phyloP scores from a whole-genome alignment of 1,140 invertebrate species.

The Polyergus mexicanus region DNA sequence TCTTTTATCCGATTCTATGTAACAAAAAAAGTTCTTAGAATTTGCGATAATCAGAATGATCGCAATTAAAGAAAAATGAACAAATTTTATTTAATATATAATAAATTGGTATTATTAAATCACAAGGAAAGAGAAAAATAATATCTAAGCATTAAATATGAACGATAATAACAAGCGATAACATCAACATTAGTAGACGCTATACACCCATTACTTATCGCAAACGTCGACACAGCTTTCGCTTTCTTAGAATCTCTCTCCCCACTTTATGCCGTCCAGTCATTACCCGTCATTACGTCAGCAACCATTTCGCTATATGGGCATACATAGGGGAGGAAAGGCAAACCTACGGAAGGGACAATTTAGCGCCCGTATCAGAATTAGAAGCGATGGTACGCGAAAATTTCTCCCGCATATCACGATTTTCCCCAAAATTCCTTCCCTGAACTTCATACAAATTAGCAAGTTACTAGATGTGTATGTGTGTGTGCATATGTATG shows the following conservation, averaged over 20 bases:
- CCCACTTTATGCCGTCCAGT: not conserved
- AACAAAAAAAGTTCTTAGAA: too few species aligned
- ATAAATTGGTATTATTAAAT: not conserved
- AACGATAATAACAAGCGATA: not conserved
- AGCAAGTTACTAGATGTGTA: not conserved
- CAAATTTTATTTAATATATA: not conserved
- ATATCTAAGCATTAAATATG: not conserved
- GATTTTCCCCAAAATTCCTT: not conserved
- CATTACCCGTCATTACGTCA: not conserved
- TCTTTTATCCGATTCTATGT: too few species aligned
- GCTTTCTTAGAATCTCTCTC: not conserved
- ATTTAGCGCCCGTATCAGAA: slow-evolving; percentile 19
- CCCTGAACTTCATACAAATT: slow-evolving; percentile 31
- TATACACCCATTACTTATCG: not conserved
- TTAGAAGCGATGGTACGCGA: slow-evolving; percentile 28
- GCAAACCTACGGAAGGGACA: not conserved
- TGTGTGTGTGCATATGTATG: too few species aligned
- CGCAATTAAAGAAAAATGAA: too few species aligned
- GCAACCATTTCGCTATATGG: not conserved
- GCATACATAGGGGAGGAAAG: too few species aligned
- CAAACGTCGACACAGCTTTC: not conserved
- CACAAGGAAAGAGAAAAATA: not conserved
- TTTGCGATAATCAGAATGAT: too few species aligned
- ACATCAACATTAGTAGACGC: not conserved
- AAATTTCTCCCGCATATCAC: slow-evolving; percentile 18